Evolutionary conservation across 2,888 invertebrate species (phyloP).

Genomic region (Nasonovia ribisnigri): DNA sequence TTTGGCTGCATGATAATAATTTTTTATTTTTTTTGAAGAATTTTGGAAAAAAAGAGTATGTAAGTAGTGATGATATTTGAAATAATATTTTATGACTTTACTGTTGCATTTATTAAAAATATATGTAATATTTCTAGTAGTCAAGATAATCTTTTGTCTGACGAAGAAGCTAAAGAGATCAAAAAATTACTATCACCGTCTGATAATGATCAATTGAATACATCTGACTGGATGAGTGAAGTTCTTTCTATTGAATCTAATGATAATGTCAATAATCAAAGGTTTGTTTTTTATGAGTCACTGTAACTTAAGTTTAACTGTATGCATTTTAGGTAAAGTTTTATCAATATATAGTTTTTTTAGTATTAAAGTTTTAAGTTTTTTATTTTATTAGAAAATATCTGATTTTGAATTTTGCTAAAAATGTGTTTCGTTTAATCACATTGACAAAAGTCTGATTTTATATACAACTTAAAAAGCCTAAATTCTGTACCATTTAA

Average conservation of each 20-base stretch:
- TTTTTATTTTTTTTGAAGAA: slow-evolving; percentile 65
- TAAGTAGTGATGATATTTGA: slow-evolving; percentile 56
- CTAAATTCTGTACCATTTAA: background rate
- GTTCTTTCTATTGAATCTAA: slow-evolving; percentile 64
- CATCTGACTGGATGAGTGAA: slow-evolving; percentile 65
- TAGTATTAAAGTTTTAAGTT: background rate
- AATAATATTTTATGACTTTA: slow-evolving; percentile 4
- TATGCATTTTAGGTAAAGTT: background rate
- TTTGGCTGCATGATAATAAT: slow-evolving; percentile 63
- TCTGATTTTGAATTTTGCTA: background rate
- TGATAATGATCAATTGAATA: slow-evolving; percentile 63
- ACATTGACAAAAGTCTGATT: background rate
- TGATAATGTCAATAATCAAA: slow-evolving; percentile 58
- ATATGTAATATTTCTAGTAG: slow-evolving; percentile 57
- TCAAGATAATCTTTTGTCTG: slow-evolving; percentile 77
- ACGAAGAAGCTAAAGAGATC: slow-evolving; percentile 92
- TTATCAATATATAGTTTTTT: background rate
- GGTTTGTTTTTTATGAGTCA: slow-evolving; percentile 37
- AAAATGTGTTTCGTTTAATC: background rate
- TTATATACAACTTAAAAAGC: background rate
- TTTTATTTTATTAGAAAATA: background rate
- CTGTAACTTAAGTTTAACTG: background rate
- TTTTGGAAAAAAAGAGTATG: slow-evolving; percentile 66
- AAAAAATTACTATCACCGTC: slow-evolving; percentile 81
- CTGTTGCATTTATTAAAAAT: background rate